phyloP scores from a whole-genome alignment of 2,797 vertebrate genomes.

The Syndactyla subalaris region DNA sequence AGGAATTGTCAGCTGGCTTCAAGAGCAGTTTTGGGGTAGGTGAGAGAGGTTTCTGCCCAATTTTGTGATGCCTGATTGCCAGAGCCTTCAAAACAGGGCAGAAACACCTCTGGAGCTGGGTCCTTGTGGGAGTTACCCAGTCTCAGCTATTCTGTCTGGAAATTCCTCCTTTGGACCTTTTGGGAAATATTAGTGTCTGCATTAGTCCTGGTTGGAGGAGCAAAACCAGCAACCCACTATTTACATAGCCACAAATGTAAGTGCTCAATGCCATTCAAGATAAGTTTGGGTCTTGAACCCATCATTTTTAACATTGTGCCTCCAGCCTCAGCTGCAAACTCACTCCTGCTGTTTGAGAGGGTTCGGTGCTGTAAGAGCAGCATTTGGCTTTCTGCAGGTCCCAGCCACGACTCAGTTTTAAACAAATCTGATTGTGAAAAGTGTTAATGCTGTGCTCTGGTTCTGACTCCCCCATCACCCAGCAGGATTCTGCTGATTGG shows the following conservation, averaged over 20 bases:
- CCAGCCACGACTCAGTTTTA: neutral
- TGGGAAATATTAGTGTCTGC: neutral
- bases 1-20: neutral
- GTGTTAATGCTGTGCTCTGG: neutral
- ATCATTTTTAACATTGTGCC: neutral
- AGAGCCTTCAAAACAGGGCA: neutral
- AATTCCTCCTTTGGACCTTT: neutral
- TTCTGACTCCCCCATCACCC: neutral
- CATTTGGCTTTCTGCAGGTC: neutral
- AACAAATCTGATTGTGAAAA: neutral
- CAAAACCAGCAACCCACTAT: neutral
- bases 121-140: neutral
- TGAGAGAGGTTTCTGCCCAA: neutral
- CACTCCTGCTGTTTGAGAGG: neutral
- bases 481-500: neutral
- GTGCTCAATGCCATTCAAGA: neutral
- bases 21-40: neutral
- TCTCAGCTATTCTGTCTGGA: neutral
- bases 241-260: neutral
- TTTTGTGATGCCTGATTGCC: neutral
- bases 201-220: neutral
- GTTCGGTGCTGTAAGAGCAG: neutral
- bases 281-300: neutral
- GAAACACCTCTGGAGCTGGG: neutral
- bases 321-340: neutral